These are phyloP conservation scores for Pelusios castaneus DNA, from an alignment of 2,113 vertebrate genomes.

Conservation along the genomic window DNA sequence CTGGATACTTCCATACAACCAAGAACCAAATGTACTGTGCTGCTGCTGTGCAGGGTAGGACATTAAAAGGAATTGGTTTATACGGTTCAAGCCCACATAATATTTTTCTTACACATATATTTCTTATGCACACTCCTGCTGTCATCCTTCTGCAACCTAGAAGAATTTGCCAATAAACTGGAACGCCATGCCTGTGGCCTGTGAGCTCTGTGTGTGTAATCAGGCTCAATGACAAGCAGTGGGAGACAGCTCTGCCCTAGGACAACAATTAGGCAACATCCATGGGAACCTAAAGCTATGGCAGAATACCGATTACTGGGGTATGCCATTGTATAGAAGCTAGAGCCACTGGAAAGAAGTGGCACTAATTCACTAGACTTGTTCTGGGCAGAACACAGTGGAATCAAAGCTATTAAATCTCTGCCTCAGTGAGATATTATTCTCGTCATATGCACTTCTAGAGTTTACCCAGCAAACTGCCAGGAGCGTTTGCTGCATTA, in stretches of 20 bases:
- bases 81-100: background rate
- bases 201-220: background rate
- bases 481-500: conserved; percentile 28
- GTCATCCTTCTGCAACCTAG: background rate
- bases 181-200: background rate
- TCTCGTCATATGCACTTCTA: background rate
- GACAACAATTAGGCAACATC: background rate
- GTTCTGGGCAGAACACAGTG: background rate
- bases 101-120: background rate
- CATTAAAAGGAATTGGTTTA: background rate
- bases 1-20: background rate
- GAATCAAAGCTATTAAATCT: background rate
- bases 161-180: background rate
- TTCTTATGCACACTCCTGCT: background rate
- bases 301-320: background rate
- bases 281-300: background rate
- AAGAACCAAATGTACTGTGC: background rate
- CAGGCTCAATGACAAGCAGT: background rate
- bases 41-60: background rate
- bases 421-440: background rate
- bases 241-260: background rate
- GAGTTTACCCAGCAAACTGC: background rate
- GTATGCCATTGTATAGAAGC: background rate
- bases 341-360: background rate
- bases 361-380: background rate